A percentile compares a stretch with the other conserved stretches of the same genome.
phyloP scores from a whole-genome alignment of 92 coral and sea anemone genomes.

The Paramuricea clavata region DNA sequence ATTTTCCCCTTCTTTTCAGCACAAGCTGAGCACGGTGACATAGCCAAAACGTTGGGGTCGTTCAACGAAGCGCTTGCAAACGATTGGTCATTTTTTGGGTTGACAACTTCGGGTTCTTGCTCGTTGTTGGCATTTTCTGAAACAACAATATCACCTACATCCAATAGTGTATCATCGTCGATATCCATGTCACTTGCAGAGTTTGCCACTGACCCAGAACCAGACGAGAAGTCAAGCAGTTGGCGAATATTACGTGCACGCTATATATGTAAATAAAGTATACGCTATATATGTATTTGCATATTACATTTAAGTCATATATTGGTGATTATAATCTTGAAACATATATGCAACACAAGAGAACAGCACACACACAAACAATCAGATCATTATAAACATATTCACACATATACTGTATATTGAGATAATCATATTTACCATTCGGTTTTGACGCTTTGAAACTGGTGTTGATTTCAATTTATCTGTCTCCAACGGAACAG shows the following conservation, averaged over 20 bases:
- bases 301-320: not conserved
- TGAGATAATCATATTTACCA: not conserved
- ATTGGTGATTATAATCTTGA: not conserved
- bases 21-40: slow-evolving; percentile 14
- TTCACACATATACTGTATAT: not conserved
- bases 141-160: not conserved
- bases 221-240: not conserved
- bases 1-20: slow-evolving; percentile 11
- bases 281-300: not conserved
- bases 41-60: not conserved
- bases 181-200: not conserved
- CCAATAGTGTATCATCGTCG: slow-evolving; percentile 7
- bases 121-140: not conserved
- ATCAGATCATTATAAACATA: not conserved
- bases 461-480: not conserved
- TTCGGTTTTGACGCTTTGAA: not conserved
- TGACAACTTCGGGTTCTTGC: not conserved
- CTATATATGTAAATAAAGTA: not conserved
- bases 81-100: not conserved
- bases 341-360: not conserved
- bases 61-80: not conserved
- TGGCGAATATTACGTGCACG: not conserved
- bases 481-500: not conserved
- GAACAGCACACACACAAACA: not conserved
- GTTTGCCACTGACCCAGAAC: not conserved